Conservation (phyloP, 2,797 vertebrate species). For the Trachurus trachurus region DNA sequence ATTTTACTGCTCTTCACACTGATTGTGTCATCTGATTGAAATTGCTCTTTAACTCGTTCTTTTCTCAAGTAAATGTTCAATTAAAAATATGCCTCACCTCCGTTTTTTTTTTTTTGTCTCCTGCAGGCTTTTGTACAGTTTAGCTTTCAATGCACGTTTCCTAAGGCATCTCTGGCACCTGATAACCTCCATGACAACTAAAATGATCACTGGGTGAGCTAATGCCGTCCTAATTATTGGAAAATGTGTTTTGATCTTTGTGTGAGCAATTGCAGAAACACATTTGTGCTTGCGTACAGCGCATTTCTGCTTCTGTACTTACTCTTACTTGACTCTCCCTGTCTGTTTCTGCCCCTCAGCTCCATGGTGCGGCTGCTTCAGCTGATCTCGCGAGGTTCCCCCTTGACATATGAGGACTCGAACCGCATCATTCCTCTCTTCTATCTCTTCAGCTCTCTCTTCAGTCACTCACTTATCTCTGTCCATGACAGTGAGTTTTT, state of each 20-base stretch:
- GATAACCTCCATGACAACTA: conserved; percentile 97
- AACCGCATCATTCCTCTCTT: conserved; percentile 98
- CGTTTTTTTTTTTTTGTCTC: conserved; percentile 24
- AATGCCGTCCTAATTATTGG: neutral
- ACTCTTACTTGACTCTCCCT: neutral
- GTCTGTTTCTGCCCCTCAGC: conserved; percentile 76
- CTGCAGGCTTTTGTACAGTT: conserved; percentile 96
- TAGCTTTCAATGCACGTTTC: conserved; percentile 98
- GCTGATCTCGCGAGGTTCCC: conserved; percentile 96
- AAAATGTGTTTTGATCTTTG: neutral
- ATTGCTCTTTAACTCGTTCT: conserved; percentile 19
- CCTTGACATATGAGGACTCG: conserved; percentile 96
- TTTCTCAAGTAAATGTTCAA: conserved; percentile 16
- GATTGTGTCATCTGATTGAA: conserved; percentile 61
- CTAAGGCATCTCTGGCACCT: conserved; percentile 97
- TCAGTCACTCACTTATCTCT: conserved; percentile 98
- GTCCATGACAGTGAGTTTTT: conserved; percentile 99
- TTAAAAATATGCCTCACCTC: conserved; percentile 29
- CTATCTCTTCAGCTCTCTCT: conserved; percentile 99
- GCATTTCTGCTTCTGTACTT: conserved; percentile 3
- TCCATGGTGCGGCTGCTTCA: conserved; percentile 96
- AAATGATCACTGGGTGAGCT: conserved; percentile 98
- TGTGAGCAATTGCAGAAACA: neutral
- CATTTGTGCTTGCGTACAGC: neutral
- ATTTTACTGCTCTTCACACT: conserved; percentile 62